A percentile compares a stretch with the other conserved stretches of the same genome.
Conservation (phyloP, 2,797 vertebrate genomes). For the Poecilia picta region DNA sequence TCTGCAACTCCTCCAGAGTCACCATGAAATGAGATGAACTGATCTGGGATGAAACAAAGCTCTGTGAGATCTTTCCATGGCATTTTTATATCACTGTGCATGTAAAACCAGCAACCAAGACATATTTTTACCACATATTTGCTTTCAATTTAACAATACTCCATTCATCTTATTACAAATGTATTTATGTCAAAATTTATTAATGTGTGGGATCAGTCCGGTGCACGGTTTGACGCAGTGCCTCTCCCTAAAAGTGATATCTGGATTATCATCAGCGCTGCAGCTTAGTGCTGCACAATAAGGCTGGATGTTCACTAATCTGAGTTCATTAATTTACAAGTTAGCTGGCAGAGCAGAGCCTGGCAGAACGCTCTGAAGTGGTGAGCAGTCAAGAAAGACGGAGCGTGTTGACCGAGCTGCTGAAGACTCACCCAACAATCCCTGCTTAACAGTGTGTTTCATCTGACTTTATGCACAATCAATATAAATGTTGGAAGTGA, state of each 20-base stretch:
- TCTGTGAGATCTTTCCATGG: too few species aligned
- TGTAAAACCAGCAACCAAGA: not conserved
- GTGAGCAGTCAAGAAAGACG: constrained; percentile 10
- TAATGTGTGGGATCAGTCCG: not conserved
- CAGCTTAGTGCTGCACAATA: constrained; percentile 30
- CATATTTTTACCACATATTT: not conserved
- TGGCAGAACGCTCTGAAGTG: constrained; percentile 26
- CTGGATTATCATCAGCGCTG: constrained; percentile 33
- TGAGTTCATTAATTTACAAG: constrained; percentile 41
- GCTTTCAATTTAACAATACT: not conserved
- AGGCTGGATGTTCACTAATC: constrained; percentile 51
- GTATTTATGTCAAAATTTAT: not conserved
- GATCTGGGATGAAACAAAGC: too few species aligned
- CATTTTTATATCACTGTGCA: not conserved
- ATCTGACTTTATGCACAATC: not conserved
- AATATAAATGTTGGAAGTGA: not conserved
- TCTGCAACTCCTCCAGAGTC: not conserved
- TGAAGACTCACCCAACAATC: constrained; percentile 1
- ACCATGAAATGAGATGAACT: not conserved
- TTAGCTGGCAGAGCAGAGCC: constrained; percentile 39
- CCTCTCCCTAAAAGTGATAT: not conserved
- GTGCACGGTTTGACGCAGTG: not conserved
- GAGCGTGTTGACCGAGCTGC: constrained; percentile 3
- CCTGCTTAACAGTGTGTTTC: not conserved
- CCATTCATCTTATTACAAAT: not conserved